Base-by-base conservation (phyloP, 2,888 invertebrate genomes). In the Amblyjoppa proteus region DNA sequence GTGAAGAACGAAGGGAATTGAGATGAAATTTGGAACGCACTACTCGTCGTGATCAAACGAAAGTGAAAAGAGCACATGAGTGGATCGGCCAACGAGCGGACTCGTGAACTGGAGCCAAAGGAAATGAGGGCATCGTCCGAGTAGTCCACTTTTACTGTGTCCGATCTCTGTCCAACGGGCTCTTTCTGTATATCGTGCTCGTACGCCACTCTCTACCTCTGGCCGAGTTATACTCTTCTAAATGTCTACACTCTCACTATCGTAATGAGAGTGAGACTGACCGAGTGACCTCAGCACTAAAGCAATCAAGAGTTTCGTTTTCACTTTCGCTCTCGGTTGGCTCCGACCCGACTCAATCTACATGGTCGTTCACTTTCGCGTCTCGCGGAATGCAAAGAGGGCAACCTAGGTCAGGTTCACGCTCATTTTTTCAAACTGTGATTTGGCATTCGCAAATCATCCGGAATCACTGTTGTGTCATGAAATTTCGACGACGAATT, bases 391-490 rank as follows among this genome's bases (percentile, higher is more conserved):
- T 11, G 81, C 81, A 88, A 85, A 81, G 81, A 83, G 81, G 75
- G n/a, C 13, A 25, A 25, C 88, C 86, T 88, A 87, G 88, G 90
- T 90, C 90, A 89, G 87, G 89, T 88, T 87, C 88, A 88, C 85
- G 49, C 68, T 85, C 78, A 66, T 88, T 90, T 89, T 89, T 89
- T 75, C 88, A 69, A 7, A 45, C 69, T 53, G 16, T 20, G 9
- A 25, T 1, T 25, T 20, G 20, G 56, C 25, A 25, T 56, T 56
- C 20, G 25, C 56, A 11, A 25, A 56, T 9, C 25, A 20, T 25
- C 56, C 20, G 56, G 9, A 7, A 7, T 25, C 20, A 25, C 25
- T 56, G 25, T 25, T 25, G 13, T 9, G 13, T 28, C 13, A 4
- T 5, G 13, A 58, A 49, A 58, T 4, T 58, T 58, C 13, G 28